Evolutionary conservation across 2,888 invertebrate species (phyloP).

Genomic region (Drosophila quinaria): DNA sequence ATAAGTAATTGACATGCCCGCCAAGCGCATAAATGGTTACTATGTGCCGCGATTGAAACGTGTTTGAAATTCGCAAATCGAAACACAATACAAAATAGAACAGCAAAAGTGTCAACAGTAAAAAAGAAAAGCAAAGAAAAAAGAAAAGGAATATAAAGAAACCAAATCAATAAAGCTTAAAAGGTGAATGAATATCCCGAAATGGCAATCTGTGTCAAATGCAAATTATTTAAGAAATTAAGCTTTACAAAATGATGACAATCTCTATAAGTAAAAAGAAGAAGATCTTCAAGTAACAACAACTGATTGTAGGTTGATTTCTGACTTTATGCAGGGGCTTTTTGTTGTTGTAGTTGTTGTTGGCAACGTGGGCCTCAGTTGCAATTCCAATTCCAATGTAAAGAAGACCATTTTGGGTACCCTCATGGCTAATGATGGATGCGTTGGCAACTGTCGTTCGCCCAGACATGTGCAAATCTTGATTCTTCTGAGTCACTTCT

Average conservation of each 20-base stretch:
- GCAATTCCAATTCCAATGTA: conserved; percentile 54
- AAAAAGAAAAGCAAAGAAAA: conserved; percentile 13
- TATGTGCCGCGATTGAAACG: conserved; percentile 69
- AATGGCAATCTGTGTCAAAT: conserved; percentile 68
- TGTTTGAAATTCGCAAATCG: conserved; percentile 66
- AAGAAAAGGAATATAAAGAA: conserved; percentile 19
- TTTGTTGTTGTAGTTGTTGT: conserved; percentile 19
- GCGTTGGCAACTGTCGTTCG: conserved; percentile 42
- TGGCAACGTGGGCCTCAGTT: conserved; percentile 51
- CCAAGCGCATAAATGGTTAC: conserved; percentile 43
- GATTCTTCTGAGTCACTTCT: conserved; percentile 46
- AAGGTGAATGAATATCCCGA: conserved; percentile 68
- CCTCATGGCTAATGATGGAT: conserved; percentile 26
- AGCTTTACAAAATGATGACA: background rate
- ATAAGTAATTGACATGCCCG: conserved; percentile 43
- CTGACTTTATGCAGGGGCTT: conserved; percentile 43
- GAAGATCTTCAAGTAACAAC: conserved; percentile 5
- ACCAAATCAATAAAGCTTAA: conserved; percentile 32
- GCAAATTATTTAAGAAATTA: conserved; percentile 38
- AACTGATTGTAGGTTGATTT: conserved; percentile 35
- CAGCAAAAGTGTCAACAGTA: conserved; percentile 40
- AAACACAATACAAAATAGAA: conserved; percentile 26
- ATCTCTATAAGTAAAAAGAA: conserved; percentile 1
- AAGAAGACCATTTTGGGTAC: conserved; percentile 66
- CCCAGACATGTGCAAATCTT: conserved; percentile 52